Percentiles rank a stretch among this genome's conserved stretches.
Conservation (phyloP, 1,140 invertebrate genomes). For the roundworm (Caenorhabditis elegans) region WBcel235 BX284605.5:12237501-12238000, state of each 20-base stretch:
- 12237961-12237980: background rate
- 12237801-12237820: background rate
- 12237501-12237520: background rate
- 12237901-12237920: slow-evolving; percentile 7
- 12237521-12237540: too few relatives aligned
- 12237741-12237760: background rate
- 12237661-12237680: background rate
- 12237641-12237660: slow-evolving; percentile 27
- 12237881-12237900: background rate
- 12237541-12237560: too few relatives aligned
- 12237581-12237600: too few relatives aligned
- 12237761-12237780: slow-evolving; percentile 28
- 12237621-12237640: background rate
- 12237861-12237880: background rate
- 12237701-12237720: background rate
- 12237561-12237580: too few relatives aligned
- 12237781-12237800: background rate
- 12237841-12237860: background rate
- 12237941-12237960: slow-evolving; percentile 26
- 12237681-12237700: slow-evolving; percentile 16
- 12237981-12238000: too few relatives aligned
- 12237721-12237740: background rate
- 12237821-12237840: background rate
- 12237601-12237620: too few relatives aligned
- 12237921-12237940: background rate